Conservation (phyloP, 2,888 invertebrate genomes). For the Drosophila infuscata region DNA sequence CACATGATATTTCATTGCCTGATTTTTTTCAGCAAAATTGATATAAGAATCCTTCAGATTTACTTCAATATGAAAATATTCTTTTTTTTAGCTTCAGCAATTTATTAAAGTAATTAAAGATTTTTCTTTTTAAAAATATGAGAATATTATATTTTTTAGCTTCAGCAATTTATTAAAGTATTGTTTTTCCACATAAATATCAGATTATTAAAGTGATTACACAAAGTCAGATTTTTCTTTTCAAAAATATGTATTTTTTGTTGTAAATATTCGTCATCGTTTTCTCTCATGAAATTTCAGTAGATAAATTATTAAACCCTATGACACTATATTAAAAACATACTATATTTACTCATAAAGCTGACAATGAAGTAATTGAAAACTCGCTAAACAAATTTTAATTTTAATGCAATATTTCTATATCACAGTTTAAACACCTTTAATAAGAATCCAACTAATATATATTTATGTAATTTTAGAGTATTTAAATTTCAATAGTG, state of each 20-base stretch:
- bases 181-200: too few species aligned
- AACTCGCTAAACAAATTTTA: too few species aligned
- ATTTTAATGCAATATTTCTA: neutral
- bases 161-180: too few species aligned
- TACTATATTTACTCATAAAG: neutral
- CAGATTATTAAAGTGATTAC: neutral
- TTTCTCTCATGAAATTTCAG: too few species aligned
- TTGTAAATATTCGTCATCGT: too few species aligned
- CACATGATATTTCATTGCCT: neutral
- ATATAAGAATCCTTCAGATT: neutral
- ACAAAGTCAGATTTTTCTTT: neutral
- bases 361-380: neutral
- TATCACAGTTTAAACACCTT: neutral
- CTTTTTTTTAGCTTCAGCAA: neutral
- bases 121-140: neutral
- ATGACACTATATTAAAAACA: neutral
- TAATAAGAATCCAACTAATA: neutral
- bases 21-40: too few species aligned
- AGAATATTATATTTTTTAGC: neutral
- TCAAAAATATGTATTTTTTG: neutral
- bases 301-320: neutral
- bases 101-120: neutral
- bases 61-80: neutral
- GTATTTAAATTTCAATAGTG: slow-evolving; percentile 13
- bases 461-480: neutral